phyloP scores from a whole-genome alignment of 1,140 invertebrate genomes.

The Philopotamus ludificatus region DNA sequence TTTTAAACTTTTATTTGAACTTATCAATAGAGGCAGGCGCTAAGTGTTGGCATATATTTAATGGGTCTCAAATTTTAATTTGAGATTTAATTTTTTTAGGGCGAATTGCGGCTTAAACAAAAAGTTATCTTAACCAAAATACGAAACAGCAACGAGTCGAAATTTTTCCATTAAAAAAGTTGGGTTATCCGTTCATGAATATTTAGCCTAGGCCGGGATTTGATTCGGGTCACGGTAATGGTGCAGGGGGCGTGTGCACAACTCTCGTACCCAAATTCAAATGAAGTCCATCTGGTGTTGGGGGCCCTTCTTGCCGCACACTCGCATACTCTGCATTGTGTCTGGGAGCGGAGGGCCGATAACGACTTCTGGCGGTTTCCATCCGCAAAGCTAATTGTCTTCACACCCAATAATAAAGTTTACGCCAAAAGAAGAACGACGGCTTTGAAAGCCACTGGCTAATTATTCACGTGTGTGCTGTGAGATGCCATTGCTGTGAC shows the following conservation, averaged over 20 bases:
- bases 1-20: no score
- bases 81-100: no score
- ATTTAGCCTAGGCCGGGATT: constrained; percentile 16
- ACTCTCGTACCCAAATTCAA: constrained; percentile 12
- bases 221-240: constrained; percentile 18
- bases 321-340: not conserved
- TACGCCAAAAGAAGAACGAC: not conserved
- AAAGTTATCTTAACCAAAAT: no score
- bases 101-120: no score
- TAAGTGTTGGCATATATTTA: no score
- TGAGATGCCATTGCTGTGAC: no score
- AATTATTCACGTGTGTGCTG: no score
- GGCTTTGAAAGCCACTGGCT: no score
- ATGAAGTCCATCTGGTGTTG: constrained; percentile 22
- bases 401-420: constrained; percentile 13
- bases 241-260: constrained; percentile 2
- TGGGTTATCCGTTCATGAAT: constrained; percentile 19
- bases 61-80: no score
- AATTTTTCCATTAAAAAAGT: not conserved
- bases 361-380: constrained; percentile 19
- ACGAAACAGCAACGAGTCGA: no score
- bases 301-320: not conserved
- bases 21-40: no score
- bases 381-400: constrained; percentile 4
- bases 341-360: not conserved